Evolutionary conservation across 2,113 vertebrate genomes (phyloP), one percentile per base, ranked within the genome.

Genomic region (Syrrhaptes paradoxus): DNA sequence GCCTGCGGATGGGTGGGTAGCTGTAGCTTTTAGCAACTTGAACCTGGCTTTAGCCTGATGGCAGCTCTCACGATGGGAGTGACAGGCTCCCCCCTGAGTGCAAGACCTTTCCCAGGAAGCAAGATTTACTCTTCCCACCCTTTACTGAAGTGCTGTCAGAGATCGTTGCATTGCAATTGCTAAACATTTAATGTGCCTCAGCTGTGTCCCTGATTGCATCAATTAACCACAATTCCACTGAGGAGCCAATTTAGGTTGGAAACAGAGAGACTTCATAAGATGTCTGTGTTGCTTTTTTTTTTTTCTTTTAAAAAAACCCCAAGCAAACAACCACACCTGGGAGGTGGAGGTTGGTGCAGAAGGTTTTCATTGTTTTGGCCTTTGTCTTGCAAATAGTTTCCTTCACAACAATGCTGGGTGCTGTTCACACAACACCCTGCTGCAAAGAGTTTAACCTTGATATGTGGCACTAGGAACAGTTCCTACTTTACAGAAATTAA

Each of bases 161-260:
- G 78, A 81, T 73, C 14, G 45, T 5, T 80, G 75, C 36, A 21
- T 74, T 74, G 49, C 66, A 73, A 70, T 45, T 65, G 38, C 71
- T 74, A 70, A 73, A 45, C 45, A 41, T 73, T 78, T 89, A 82
- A 45, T 46, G 41, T 43, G 70, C 29, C 43, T 81, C 75, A 68
- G 65, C 75, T 81, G 79, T 49, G 61, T 45, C 71, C 75, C 71
- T 93, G 88, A 89, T 93, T 77, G 71, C 72, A 93, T 91, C 85
- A 89, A 85, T 77, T 93, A 91, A 81, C 43, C 34, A 86, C 59
- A 67, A 70, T 89, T 74, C 85, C 91, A 34, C 61, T 17, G 55
- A 65, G 88, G 13, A 82, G 55, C 55, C 80, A 78, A 74, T 82
- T 63, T 77, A 76, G 45, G 28, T 63, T 82, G 62, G 76, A 68